Evolutionary conservation across 2,888 invertebrate genomes (phyloP), one percentile per base, ranked within the genome.

Genomic region (Trisateles emortualis): DNA sequence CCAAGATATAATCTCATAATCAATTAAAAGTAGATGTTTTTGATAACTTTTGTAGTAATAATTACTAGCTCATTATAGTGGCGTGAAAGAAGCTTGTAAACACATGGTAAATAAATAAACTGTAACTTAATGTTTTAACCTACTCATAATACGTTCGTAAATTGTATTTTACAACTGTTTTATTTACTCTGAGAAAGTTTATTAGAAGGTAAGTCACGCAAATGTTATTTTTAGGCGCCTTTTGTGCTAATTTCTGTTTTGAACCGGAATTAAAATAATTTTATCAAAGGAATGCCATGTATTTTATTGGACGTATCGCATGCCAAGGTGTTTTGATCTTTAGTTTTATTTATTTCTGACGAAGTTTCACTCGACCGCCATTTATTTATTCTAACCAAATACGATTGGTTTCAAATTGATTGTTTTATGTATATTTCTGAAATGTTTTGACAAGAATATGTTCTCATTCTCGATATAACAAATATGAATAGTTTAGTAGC

Each of bases 331-430:
- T 52, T 53, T 56, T 52, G 67, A 61, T 52, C 53, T 66, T 50
- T 40, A 32, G 10, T 16, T 51, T 43, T 57, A 49, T 61, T 58
- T 66, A 66, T 62, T 58, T 51, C 26, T 10, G 57, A 11, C 26
- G 33, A 8, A 8, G 26, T 26, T 6, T 8, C 3, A 6, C 1
- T 26, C 3, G 19, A 19, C 19, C 30, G 14, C 40, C 38, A 19
- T 49, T 14, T 30, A n/a, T 41, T 41, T 32, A 13, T 11, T 32
- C 14, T 14, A 14, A 14, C 1, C 33, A 6, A 26, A 16, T 14
- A 3, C 33, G 14, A 14, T 33, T 17, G 33, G 22, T 50, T 54
- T 52, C 35, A 41, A n/a, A 14, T 17, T 47, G 32, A 52, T 66
- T 62, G 46, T 54, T 36, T 44, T 33, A 33, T 6, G 8, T 33